Base-by-base conservation (phyloP, 2,888 invertebrate genomes). In the Allolobophora icterica region DNA sequence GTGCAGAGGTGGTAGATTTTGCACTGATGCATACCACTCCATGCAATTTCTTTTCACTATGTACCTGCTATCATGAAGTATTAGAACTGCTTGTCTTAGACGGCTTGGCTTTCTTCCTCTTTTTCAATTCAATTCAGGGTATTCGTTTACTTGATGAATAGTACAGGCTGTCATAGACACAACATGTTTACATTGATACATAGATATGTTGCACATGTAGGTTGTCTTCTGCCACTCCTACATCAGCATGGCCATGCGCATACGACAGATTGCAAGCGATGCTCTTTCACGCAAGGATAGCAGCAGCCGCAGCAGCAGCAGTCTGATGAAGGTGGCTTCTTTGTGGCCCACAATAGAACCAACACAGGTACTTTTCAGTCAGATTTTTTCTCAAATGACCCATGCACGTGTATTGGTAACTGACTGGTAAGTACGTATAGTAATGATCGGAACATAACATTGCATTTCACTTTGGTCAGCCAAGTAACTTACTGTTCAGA, bases 231-330 rank as follows among this genome's bases (percentile, higher is more conserved):
- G 87, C n/a, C 87, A 87, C 38, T 87, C 87, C 34, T 35, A 87
- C n/a, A 33, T 35, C 34, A 87, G 34, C 19, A 87, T 87, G 38
- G 87, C 87, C 34, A 38, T 38, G 24, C 87, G 38, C 34, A 34
- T 87, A 35, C 87, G 87, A 87, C 87, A 87, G 34, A 87, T 87
- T 87, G 87, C 35, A 8, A 87, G 38, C 87, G 24, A 87, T 24
- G 34, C 71, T 71, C 71, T 71, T n/a, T 71, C 38, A 87, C 24
- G 15, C 34, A 87, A 19, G 35, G 35, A 87, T 21, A 38, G 38
- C 87, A 87, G 87, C 87, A 87, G 87, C 71, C 17, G 24, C 52
- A 52, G 52, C 84, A 35, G 34, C 84, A 35, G 34, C 15, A 24
- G 38, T 87, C 87, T 35, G 38, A 87, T 24, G 38, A 38, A 87